Percentiles rank a stretch among this genome's conserved stretches.
These are phyloP conservation scores for Harpagus bidentatus DNA, from an alignment of 2,113 vertebrate species.

Conservation along the genomic window DNA sequence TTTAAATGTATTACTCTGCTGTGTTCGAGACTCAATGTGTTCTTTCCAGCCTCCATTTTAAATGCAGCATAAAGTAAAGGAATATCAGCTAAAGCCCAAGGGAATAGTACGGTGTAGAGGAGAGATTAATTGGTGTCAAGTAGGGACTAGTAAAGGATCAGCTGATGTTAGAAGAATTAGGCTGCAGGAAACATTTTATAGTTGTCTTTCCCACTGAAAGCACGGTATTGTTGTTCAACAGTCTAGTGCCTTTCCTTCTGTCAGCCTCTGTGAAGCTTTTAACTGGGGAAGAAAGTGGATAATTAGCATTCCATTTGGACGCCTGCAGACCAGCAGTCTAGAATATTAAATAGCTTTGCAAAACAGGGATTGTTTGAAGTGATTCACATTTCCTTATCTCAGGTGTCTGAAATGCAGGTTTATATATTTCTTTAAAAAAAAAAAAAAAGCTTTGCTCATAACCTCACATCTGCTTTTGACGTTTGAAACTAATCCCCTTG, in stretches of 20 bases:
- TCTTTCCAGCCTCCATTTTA: slow-evolving; percentile 12
- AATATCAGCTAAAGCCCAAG: neutral
- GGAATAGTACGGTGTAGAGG: slow-evolving; percentile 29
- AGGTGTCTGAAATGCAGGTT: neutral
- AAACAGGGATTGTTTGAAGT: slow-evolving; percentile 21
- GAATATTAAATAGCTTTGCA: slow-evolving; percentile 67
- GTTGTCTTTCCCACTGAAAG: slow-evolving; percentile 72
- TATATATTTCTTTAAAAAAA: neutral
- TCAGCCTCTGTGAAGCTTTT: slow-evolving; percentile 65
- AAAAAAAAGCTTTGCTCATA: neutral
- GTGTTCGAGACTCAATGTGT: neutral
- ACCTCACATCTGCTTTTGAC: slow-evolving; percentile 2
- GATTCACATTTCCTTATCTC: slow-evolving; percentile 35
- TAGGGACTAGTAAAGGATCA: slow-evolving; percentile 73
- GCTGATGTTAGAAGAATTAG: slow-evolving; percentile 75
- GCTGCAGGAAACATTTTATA: slow-evolving; percentile 84
- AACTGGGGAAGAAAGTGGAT: slow-evolving; percentile 55
- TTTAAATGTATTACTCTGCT: neutral
- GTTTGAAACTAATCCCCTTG: slow-evolving; percentile 26
- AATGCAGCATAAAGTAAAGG: neutral
- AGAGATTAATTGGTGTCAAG: slow-evolving; percentile 82
- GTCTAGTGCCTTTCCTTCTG: slow-evolving; percentile 76
- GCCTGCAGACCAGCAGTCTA: slow-evolving; percentile 46
- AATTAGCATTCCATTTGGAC: slow-evolving; percentile 72
- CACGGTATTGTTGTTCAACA: slow-evolving; percentile 69